Base-by-base conservation (phyloP, 1,140 invertebrate genomes). In the Scaptomyza graminum region DNA sequence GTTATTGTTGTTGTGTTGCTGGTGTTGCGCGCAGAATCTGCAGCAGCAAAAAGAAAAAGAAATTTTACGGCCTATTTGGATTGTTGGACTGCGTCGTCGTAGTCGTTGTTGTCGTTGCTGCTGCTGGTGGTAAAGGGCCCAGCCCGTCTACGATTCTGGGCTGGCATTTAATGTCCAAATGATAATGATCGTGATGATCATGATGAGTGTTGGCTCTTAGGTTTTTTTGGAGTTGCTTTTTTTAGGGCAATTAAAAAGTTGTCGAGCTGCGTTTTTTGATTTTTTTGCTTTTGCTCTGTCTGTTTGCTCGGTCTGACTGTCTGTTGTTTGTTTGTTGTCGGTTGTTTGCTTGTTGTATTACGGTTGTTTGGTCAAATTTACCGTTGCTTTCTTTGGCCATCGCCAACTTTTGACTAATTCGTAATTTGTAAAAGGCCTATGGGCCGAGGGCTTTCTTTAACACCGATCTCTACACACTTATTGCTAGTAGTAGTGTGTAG, bases 191-290 rank as follows among this genome's bases (percentile, higher is more conserved):
- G 46, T 54, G 47, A 13, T 49, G 47, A 59, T 37, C n/a, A 31
- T 49, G 49, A 16, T 11, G 37, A 49, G 59, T 67, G 56, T 62
- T 63, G 31, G 39, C 50, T 56, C n/a, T 49, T 50, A 18, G 37
- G 52, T 56, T 54, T 63, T 76, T 70, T 70, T 75, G 39, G 39
- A 79, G 64, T 79, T 44, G 72, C 18, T 79, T 82, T 83, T 83
- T 82, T 83, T 62, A 65, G 71, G 79, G 79, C 79, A 83, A 83
- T 83, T 83, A 83, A 83, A 83, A 83, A 83, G 66, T 83, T 84
- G 76, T 84, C 65, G 75, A 83, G 79, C 79, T 76, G 65, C 63
- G 65, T 66, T 71, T 22, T 18, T 22, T 22, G 57, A 57, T 66
- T 71, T 22, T 18, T 22, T 22, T 22, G 69, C 62, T 51, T 76